Base-by-base conservation (phyloP, 1,140 invertebrate genomes). In the Cyrtorhinus lividipennis region DNA sequence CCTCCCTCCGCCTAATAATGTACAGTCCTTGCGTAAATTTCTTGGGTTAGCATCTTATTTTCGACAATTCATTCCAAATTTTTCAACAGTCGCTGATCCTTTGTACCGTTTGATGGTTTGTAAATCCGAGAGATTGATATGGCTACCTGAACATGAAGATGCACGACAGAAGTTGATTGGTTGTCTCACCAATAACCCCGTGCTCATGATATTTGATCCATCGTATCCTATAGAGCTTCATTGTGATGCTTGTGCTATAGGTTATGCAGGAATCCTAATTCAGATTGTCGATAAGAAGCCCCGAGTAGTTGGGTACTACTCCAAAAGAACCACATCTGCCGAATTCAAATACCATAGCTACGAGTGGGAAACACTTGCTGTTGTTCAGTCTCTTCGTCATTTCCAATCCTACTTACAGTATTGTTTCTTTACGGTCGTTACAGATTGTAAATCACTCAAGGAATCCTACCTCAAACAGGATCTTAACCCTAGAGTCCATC, bases 311-410 rank as follows among this genome's bases (percentile, higher is more conserved):
- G 67, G 64, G 15, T 74, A 75, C 63, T 74, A 66, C 48, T 72
- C 69, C 62, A 56, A 67, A 13, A 67, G 69, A 26, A 69, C 66
- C 30, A 69, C 67, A 2, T 27, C 58, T 1, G 63, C 57, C 24
- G 69, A 73, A 64, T 13, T 63, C 12, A 65, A 67, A 56, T 72
- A 75, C 67, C 71, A 74, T 66, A 73, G 71, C 0, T 74, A 72
- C 46, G 72, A 75, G 48, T 38, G 73, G 0, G 71, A 75, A 56
- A 73, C 69, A 0, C 38, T 76, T 2, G 72, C 71, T 0, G 70
- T 74, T 0, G 69, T 73, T 13, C 59, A 67, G 5, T 38, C 65
- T 0, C 8, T 73, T 2, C 70, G 69, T 30, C 69, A 73, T 66
- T 74, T 74, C 59, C 48, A 71, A 1, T 58, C 70, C 1, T 77